Evolutionary conservation across 2,797 vertebrate species (phyloP).

Genomic region (Chelonia mydas): DNA sequence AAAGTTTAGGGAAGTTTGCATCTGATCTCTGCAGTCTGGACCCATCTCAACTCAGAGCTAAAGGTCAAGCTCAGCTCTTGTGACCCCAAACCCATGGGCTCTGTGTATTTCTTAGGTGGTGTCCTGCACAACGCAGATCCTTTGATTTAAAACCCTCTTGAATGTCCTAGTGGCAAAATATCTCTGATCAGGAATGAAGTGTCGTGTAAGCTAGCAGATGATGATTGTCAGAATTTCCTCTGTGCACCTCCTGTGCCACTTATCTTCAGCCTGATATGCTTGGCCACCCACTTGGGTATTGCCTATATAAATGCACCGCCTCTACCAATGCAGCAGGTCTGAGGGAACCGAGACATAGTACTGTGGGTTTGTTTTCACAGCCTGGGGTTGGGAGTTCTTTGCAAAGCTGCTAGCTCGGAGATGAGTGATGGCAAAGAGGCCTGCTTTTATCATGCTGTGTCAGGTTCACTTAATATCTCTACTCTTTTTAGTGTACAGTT

Average conservation of each 20-base stretch:
- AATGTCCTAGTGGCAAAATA: background rate
- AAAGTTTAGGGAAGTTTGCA: background rate
- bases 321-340: background rate
- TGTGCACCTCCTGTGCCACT: too few relatives aligned
- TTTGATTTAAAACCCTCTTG: background rate
- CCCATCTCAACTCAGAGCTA: background rate
- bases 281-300: background rate
- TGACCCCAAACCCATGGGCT: background rate
- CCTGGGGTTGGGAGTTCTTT: background rate
- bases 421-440: background rate
- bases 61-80: background rate
- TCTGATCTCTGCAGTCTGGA: background rate
- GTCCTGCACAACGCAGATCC: background rate
- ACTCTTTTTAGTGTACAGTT: background rate
- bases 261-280: too few relatives aligned
- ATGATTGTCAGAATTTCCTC: too few relatives aligned
- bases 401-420: background rate
- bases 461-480: background rate
- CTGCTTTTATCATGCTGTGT: background rate
- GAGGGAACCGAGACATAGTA: background rate
- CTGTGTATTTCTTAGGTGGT: background rate
- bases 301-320: background rate
- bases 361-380: background rate
- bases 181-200: background rate
- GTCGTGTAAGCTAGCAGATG: too few relatives aligned